A percentile compares a stretch with the other conserved stretches of the same genome.
phyloP scores from a whole-genome alignment of 2,113 vertebrate species.

The Datnioides undecimradiatus region DNA sequence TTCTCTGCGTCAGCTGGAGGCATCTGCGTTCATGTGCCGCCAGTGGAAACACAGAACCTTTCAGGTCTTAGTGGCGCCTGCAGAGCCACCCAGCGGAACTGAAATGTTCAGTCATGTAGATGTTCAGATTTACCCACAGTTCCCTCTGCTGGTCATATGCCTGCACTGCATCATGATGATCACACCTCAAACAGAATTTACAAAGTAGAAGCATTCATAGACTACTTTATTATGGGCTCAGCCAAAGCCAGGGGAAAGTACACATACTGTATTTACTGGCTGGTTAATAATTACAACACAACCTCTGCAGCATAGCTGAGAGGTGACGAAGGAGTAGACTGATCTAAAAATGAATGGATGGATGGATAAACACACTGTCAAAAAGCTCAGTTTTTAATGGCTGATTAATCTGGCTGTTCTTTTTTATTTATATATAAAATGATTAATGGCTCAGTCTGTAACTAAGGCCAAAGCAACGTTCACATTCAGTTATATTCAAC shows the following conservation, averaged over 20 bases:
- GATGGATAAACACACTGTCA: slow-evolving; percentile 27
- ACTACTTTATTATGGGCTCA: background rate
- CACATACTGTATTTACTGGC: background rate
- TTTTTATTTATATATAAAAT: background rate
- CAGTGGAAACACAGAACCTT: background rate
- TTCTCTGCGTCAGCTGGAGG: slow-evolving; percentile 44
- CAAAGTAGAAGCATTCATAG: background rate
- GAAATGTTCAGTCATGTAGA: too few species aligned
- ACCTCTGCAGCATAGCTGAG: background rate
- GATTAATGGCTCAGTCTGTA: background rate
- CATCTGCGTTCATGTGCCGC: background rate
- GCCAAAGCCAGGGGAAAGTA: background rate
- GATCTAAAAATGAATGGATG: slow-evolving; percentile 30
- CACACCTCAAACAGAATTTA: background rate
- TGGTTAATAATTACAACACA: background rate
- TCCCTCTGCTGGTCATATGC: slow-evolving; percentile 52
- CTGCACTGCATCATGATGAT: background rate
- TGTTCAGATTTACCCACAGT: background rate
- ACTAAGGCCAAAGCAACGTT: background rate
- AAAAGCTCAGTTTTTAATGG: background rate
- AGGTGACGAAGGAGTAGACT: background rate
- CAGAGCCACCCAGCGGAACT: background rate
- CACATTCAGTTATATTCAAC: background rate
- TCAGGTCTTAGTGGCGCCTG: background rate
- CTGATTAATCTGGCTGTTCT: background rate